Evolutionary conservation across 2,113 vertebrate genomes (phyloP), one percentile per base, ranked within the genome.

Genomic region (Pedionomus torquatus): DNA sequence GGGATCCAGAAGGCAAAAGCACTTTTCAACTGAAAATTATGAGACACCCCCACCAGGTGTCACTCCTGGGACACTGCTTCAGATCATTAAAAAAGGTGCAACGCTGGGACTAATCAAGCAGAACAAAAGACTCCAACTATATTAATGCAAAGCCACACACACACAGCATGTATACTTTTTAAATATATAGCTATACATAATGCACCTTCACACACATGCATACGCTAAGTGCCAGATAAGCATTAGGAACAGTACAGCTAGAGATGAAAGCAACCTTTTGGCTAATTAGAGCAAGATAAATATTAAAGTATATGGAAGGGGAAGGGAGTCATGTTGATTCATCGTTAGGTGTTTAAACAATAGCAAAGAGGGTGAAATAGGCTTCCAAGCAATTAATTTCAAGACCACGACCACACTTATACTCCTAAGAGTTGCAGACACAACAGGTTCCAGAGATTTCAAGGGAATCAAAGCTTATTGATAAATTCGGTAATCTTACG

Each of bases 241-340:
- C 43, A 33, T 57, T 35, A 79, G 83, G 37, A 92, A 49, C 1
- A 90, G 88, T 61, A 75, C 24, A 64, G 93, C 51, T 35, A 81
- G 91, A 77, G 80, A 84, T 66, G 55, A 93, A 94, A 95, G 72
- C 43, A 68, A 68, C 90, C 86, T 86, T 72, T 77, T 84, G 39
- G 61, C 60, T 75, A 93, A 93, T 57, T 64, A 90, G 49, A 80
- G 76, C 60, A 93, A 93, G 90, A 92, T 86, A 92, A 95, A 57
- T 74, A 90, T 81, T 96, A 83, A 87, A 87, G 71, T 35, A 52
- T 64, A 54, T 49, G 64, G 49, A 70, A 46, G 19, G 72, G 72
- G 19, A 48, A 63, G 30, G 39, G 39, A 89, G 41, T 3, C 8
- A 37, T 48, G 17, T 70, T 49, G 66, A 70, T 89, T 89, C 81